phyloP scores from a whole-genome alignment of 2,888 invertebrate species.

The Habrosyne pyritoides region DNA sequence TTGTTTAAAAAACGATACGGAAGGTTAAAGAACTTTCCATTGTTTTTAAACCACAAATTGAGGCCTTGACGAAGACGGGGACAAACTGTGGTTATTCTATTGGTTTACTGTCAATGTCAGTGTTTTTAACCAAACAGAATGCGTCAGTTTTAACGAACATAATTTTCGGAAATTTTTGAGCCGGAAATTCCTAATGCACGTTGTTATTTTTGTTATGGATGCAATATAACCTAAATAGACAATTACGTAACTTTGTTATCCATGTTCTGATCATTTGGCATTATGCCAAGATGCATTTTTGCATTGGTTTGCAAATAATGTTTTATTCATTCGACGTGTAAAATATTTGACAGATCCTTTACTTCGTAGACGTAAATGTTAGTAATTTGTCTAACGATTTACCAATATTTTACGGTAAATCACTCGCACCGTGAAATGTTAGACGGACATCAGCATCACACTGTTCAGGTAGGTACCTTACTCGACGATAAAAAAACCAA shows the following conservation, averaged over 20 bases:
- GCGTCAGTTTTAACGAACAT: neutral
- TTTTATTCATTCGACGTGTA: neutral
- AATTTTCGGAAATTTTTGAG: neutral
- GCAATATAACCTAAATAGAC: neutral
- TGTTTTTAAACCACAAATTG: conserved; percentile 12
- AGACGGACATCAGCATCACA: conserved; percentile 42
- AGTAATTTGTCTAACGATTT: conserved; percentile 32
- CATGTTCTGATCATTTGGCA: neutral
- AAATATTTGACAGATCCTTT: neutral
- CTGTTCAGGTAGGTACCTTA: conserved; percentile 61
- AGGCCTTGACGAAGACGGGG: neutral
- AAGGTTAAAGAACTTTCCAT: conserved; percentile 21
- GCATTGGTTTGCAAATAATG: neutral
- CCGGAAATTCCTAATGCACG: neutral
- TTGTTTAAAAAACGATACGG: neutral
- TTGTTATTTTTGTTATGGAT: neutral
- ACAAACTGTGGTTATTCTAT: neutral
- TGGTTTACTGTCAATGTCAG: neutral
- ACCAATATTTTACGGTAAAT: conserved; percentile 50
- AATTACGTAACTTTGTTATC: neutral
- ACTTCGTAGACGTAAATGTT: neutral
- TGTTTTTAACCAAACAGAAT: neutral
- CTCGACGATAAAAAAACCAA: conserved; percentile 55
- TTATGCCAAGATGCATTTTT: neutral
- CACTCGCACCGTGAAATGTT: conserved; percentile 59